Base-by-base conservation (phyloP, 2,888 invertebrate genomes). In the Chrysolina oricalcia region DNA sequence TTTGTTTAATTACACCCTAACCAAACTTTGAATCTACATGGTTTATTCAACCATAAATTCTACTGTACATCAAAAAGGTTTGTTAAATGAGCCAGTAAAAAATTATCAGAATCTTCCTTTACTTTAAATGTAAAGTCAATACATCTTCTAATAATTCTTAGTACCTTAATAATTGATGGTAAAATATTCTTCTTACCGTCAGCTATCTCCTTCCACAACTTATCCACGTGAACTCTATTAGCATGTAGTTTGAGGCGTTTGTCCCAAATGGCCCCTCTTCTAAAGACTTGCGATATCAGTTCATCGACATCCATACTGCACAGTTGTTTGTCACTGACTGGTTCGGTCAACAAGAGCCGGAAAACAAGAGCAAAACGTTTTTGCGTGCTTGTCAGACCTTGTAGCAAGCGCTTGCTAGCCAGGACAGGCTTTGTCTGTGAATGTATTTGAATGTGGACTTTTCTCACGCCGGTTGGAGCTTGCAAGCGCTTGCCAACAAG, bases 241-340 rank as follows among this genome's bases (percentile, higher is more conserved):
- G 13, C 43, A 43, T 43, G 43, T 43, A 43, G 43, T 43, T 43
- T 43, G 43, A 43, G 43, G 43, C 43, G 43, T 43, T 27, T 27
- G 27, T 27, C 43, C 43, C 43, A 43, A 43, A 43, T 43, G 6
- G 43, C 43, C 9, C 43, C 6, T 43, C 43, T 43, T 43, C 43
- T 43, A 43, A 43, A 43, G 43, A 46, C 27, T 27, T 62, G 27
- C n/a, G 15, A 70, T 41, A 70, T 19, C 40, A 23, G 27, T 27
- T 27, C 27, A 27, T 27, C 27, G 27, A 27, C 27, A 27, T 27
- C 27, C 27, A 27, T 27, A 27, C 27, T 27, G 27, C 27, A 27
- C 27, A 27, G 27, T 27, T 27, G 27, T 27, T 27, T 27, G 27
- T 27, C 27, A 2, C 27, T 27, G 27, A 27, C 27, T 27, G 27